A percentile compares a stretch with the other conserved stretches of the same genome.
These are phyloP conservation scores for Deroptyus accipitrinus DNA, from an alignment of 2,113 vertebrate species.

Conservation along the genomic window DNA sequence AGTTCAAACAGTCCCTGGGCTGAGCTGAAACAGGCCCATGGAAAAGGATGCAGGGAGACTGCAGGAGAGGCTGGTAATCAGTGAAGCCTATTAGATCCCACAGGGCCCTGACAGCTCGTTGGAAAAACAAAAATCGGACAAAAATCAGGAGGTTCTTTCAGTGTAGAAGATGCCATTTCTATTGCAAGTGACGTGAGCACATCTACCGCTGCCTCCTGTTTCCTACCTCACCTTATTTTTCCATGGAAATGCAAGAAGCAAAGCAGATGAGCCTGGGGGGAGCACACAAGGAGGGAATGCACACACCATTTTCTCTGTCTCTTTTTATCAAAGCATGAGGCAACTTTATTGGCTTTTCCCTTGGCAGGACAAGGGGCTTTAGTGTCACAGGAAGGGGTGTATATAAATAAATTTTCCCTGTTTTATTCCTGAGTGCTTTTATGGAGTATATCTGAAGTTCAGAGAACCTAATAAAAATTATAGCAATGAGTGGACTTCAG, in stretches of 20 bases:
- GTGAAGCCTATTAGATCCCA: not conserved
- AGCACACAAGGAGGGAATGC: not conserved
- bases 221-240: not conserved
- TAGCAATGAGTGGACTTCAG: not conserved
- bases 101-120: rapidly evolving
- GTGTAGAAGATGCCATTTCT: not conserved
- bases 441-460: not conserved
- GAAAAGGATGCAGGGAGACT: not conserved
- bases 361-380: not conserved
- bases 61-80: not conserved
- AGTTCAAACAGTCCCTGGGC: not conserved
- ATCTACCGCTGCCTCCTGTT: not conserved
- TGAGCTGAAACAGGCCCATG: not conserved
- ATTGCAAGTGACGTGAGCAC: not conserved
- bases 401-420: not conserved
- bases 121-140: not conserved
- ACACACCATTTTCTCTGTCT: not conserved
- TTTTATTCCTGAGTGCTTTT: not conserved
- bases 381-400: not conserved
- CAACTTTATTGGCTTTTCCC: not conserved
- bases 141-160: not conserved
- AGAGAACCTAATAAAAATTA: not conserved
- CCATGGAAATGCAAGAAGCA: not conserved
- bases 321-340: not conserved
- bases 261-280: not conserved